phyloP scores from a whole-genome alignment of 1,140 invertebrate genomes.

The Drosophila bipectinata region DNA sequence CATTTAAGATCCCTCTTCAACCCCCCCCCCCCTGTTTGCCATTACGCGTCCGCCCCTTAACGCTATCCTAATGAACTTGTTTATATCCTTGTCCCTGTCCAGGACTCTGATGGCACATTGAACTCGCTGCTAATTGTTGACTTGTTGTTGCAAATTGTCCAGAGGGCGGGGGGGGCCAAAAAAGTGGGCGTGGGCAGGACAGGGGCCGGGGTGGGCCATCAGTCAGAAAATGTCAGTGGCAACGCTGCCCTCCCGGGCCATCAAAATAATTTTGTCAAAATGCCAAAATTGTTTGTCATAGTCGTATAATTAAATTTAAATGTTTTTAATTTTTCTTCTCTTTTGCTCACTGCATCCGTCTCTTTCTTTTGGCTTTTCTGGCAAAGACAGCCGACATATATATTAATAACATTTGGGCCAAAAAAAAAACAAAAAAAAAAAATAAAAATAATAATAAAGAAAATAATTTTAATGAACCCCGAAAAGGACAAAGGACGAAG shows the following conservation, averaged over 20 bases:
- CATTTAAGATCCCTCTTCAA: background rate
- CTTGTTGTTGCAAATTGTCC: conserved; percentile 46
- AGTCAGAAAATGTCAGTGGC: conserved; percentile 26
- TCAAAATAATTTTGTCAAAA: conserved; percentile 58
- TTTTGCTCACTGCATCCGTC: no score
- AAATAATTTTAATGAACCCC: conserved; percentile 63
- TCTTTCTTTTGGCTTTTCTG: conserved; percentile 16
- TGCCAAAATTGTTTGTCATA: conserved; percentile 82
- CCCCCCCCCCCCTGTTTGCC: no score
- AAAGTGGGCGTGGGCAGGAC: background rate
- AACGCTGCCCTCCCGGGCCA: background rate
- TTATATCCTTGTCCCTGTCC: conserved; percentile 44
- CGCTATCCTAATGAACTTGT: conserved; percentile 54
- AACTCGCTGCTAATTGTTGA: conserved; percentile 48
- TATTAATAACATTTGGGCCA: conserved; percentile 39
- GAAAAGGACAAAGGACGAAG: conserved; percentile 8
- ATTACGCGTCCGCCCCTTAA: background rate
- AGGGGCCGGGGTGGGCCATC: background rate
- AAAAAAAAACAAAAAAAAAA: background rate
- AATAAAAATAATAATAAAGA: conserved; percentile 21
- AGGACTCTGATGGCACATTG: conserved; percentile 39
- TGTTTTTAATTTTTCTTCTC: conserved; percentile 60
- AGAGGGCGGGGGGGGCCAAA: background rate
- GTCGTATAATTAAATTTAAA: conserved; percentile 81
- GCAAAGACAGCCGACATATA: conserved; percentile 41